phyloP scores from a whole-genome alignment of 23 tunicate genomes.

The Corella eumyota region DNA sequence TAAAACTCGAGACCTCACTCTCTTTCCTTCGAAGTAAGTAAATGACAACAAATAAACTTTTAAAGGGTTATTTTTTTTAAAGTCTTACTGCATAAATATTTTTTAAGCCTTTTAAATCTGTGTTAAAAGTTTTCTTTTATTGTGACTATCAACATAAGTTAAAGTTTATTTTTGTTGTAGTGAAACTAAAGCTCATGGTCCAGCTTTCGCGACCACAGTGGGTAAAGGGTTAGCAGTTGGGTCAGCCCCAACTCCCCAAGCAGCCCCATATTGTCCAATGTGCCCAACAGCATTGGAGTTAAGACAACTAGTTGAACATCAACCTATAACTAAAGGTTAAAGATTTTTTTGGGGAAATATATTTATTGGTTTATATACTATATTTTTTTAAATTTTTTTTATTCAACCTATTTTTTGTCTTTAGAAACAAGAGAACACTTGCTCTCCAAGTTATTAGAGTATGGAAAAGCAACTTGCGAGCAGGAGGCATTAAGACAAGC shows the following conservation, averaged over 20 bases:
- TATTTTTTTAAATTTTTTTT: no score
- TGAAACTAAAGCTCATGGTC: slow-evolving; percentile 48
- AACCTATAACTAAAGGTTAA: slow-evolving; percentile 53
- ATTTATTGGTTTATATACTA: no score
- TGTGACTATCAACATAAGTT: no score
- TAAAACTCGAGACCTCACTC: slow-evolving; percentile 44
- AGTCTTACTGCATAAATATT: no score
- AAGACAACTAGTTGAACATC: slow-evolving; percentile 57
- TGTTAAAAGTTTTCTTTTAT: no score
- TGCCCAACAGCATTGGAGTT: slow-evolving; percentile 79
- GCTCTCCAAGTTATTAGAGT: slow-evolving; percentile 43
- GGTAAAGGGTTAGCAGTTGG: slow-evolving; percentile 84
- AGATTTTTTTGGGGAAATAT: no score
- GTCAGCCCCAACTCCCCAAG: slow-evolving; percentile 23
- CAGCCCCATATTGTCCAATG: slow-evolving; percentile 50
- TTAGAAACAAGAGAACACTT: slow-evolving; percentile 41
- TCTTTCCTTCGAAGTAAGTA: slow-evolving; percentile 45
- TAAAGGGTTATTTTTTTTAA: no score
- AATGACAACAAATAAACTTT: no score
- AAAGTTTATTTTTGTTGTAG: no score
- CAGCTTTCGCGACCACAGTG: slow-evolving; percentile 59
- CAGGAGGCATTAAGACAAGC: slow-evolving; percentile 34
- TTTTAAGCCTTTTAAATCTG: no score
- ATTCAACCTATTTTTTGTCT: no score
- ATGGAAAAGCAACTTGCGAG: slow-evolving; percentile 23